phyloP scores from a whole-genome alignment of 2,113 vertebrate species.

The Megaceryle maxima region DNA sequence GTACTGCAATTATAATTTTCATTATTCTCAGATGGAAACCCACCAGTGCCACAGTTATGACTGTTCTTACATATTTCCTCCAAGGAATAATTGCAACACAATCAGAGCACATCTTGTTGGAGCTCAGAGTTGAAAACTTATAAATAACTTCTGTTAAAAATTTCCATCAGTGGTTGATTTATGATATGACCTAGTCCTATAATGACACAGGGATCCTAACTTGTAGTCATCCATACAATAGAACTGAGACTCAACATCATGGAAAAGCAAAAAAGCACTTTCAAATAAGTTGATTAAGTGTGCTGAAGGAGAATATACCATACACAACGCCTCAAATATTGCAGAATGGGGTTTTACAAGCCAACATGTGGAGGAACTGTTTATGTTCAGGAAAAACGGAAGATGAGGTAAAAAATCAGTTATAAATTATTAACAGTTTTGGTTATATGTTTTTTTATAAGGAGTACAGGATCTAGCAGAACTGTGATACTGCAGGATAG shows the following conservation, averaged over 20 bases:
- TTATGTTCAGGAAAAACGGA: not conserved
- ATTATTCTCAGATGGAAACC: constrained; percentile 55
- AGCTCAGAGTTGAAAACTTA: constrained; percentile 41
- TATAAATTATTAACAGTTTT: not conserved
- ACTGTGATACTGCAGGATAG: not conserved
- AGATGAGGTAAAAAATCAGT: not conserved
- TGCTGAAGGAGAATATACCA: not conserved
- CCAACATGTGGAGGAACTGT: not conserved
- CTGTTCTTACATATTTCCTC: constrained; percentile 42
- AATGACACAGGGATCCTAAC: not conserved
- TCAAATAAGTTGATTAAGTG: not conserved
- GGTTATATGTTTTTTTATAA: not conserved
- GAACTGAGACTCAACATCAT: not conserved
- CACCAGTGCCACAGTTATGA: constrained; percentile 39
- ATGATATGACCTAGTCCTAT: not conserved
- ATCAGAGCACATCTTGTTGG: constrained; percentile 46
- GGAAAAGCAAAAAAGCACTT: not conserved
- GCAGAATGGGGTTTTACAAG: not conserved
- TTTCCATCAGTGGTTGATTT: constrained; percentile 49
- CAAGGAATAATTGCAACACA: constrained; percentile 43
- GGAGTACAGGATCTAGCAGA: not conserved
- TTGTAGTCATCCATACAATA: not conserved
- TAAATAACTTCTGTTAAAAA: constrained; percentile 51
- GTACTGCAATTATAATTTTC: constrained; percentile 9
- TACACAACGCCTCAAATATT: not conserved